Base-by-base conservation (phyloP, 2,888 invertebrate species). In the Eudemis profundana region DNA sequence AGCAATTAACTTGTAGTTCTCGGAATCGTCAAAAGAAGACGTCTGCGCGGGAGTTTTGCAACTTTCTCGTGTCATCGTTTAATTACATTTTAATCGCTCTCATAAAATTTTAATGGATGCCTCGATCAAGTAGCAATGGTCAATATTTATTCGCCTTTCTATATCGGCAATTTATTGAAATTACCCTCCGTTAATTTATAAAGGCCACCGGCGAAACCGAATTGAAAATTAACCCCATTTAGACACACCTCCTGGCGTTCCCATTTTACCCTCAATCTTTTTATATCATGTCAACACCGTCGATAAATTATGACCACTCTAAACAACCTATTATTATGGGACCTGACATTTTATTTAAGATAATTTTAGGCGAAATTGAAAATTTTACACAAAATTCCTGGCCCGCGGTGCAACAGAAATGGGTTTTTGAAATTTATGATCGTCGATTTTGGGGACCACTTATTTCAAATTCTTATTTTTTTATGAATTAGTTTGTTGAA, bases 191-290 rank as follows among this genome's bases (percentile, higher is more conserved):
- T 81, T 86, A 84, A 88, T 87, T 86, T 85, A 85, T 84, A 82
- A 84, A 82, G 85, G 83, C 90, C 89, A 90, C 89, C 89, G 80
- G 85, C 83, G 86, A 82, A 82, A 81, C 78, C 76, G 85, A 86
- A 92, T 91, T 91, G 89, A 90, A 91, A 90, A 90, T 91, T 90
- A 89, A 87, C 89, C 88, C 87, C 85, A 81, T 85, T 86, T 84
- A 83, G 84, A 83, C 83, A 85, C 88, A 81, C 86, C 89, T 87
- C 85, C 83, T 84, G 87, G 85, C 83, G 87, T 76, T 84, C 79
- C 75, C 73, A 77, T 81, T 83, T 83, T 83, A 83, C 79, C 74
- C 69, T 76, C 71, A 73, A 75, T 79, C 74, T 81, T 86, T 87
- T 85, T 83, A 78, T 74, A 76, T 82, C 89, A 77, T 87, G 90